Base-by-base conservation (phyloP, 2,888 invertebrate species). In the Sclerodermus sp. region DNA sequence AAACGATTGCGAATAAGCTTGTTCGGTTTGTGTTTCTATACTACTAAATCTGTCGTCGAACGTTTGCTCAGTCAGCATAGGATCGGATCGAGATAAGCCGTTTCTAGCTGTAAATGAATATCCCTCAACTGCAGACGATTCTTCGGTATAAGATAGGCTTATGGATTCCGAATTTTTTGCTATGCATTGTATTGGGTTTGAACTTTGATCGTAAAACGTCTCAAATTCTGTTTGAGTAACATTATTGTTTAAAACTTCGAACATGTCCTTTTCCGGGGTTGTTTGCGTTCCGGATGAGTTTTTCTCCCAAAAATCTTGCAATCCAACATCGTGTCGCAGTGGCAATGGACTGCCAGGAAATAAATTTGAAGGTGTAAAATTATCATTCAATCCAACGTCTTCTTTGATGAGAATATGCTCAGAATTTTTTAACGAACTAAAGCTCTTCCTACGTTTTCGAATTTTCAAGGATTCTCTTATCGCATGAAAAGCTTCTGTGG, bases 221-320 rank as follows among this genome's bases (percentile, higher is more conserved):
- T 66, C 66, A 1, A 74, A 57, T 43, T 71, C 69, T 10, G 70
- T 72, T 56, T 73, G 73, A 8, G 70, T 68, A 8, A 62, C 68
- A 39, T 73, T 68, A 48, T 71, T 67, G 18, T 68, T 68, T 13
- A 76, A 50, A 34, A 70, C 70, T 44, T 70, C 71, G 13, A 76
- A 71, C 29, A 74, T 58, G 48, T 72, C 66, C 43, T 73, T 73
- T 16, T 67, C 71, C 6, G 74, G 74, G 60, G 69, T 71, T 4
- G 79, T 79, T 61, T 79, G 79, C 10, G 79, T 79, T 16, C 73
- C 71, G 1, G 71, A 76, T 2, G 75, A 69, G 47, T 68, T 78
- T 46, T 76, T 76, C 17, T 73, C 75, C 77, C 77, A 79, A 31
- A 76, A 69, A 47, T 78, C 72, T 55, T 75, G 69, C 18, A 74